phyloP scores from a whole-genome alignment of 1,140 invertebrate species.

The Neodiprion pinetum region DNA sequence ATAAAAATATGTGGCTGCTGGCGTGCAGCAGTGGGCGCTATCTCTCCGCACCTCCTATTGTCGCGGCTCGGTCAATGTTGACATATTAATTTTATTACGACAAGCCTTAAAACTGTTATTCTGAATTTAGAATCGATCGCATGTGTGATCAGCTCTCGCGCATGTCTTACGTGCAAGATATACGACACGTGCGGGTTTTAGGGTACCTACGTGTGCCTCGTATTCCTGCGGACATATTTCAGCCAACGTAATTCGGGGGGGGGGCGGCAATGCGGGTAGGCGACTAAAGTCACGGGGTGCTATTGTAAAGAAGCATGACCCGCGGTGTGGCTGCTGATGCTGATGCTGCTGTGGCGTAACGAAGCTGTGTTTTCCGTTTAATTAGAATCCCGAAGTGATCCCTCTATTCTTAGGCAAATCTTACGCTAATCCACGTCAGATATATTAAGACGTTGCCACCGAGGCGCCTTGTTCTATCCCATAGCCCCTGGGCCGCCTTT shows the following conservation, averaged over 20 bases:
- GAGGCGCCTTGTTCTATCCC: no score
- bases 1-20: conserved; percentile 56
- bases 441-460: not conserved
- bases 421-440: conserved; percentile 20
- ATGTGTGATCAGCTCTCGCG: no score
- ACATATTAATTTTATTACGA: not conserved
- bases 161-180: no score
- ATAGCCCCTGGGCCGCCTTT: no score
- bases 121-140: no score
- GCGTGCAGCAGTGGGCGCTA: conserved; percentile 16
- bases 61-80: not conserved
- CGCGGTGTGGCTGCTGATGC: conserved; percentile 17
- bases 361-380: conserved; percentile 48
- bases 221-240: no score
- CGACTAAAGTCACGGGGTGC: not conserved
- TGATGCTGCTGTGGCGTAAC: conserved; percentile 10
- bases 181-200: no score
- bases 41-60: not conserved
- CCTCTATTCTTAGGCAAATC: conserved; percentile 47
- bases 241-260: no score
- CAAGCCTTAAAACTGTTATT: no score
- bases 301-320: conserved; percentile 1
- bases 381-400: conserved; percentile 53
- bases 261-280: no score
- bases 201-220: no score